Evolutionary conservation across 2,888 invertebrate species (phyloP).

Genomic region (Phytoseiulus persimilis): DNA sequence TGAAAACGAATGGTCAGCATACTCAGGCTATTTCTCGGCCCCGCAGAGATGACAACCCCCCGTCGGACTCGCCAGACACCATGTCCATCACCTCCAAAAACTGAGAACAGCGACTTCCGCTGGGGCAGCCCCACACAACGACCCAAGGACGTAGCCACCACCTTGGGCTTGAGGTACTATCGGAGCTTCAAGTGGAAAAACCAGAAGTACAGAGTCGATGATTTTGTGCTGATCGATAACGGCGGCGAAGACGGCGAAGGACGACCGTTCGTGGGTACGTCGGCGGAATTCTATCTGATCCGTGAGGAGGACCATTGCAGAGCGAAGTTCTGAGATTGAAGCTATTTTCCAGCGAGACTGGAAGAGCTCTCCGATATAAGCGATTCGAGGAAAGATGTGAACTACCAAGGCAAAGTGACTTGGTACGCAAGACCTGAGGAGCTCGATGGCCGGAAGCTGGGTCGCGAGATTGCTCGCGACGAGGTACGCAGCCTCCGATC

Average conservation of each 20-base stretch:
- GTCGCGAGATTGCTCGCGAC: background rate
- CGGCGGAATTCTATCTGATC: background rate
- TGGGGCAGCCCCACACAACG: background rate
- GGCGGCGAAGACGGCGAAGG: background rate
- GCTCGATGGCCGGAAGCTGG: background rate
- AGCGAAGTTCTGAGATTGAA: no score
- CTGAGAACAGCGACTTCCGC: background rate
- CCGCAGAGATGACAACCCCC: background rate
- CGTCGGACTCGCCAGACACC: background rate
- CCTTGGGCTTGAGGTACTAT: background rate
- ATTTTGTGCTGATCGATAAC: background rate
- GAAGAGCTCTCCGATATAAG: background rate
- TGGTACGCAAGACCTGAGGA: conserved; percentile 6
- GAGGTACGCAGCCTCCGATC: background rate
- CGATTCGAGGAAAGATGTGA: background rate
- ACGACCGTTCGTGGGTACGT: background rate
- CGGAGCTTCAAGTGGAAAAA: background rate
- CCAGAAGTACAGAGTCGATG: background rate
- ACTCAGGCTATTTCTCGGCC: no score
- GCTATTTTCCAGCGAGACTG: background rate
- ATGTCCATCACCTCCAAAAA: background rate
- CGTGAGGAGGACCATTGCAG: no score
- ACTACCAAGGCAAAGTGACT: conserved; percentile 6
- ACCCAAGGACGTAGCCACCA: background rate
- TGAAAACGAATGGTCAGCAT: no score